These are phyloP conservation scores for Argyra leucocephala DNA, from an alignment of 2,888 invertebrate genomes.

Conservation along the genomic window DNA sequence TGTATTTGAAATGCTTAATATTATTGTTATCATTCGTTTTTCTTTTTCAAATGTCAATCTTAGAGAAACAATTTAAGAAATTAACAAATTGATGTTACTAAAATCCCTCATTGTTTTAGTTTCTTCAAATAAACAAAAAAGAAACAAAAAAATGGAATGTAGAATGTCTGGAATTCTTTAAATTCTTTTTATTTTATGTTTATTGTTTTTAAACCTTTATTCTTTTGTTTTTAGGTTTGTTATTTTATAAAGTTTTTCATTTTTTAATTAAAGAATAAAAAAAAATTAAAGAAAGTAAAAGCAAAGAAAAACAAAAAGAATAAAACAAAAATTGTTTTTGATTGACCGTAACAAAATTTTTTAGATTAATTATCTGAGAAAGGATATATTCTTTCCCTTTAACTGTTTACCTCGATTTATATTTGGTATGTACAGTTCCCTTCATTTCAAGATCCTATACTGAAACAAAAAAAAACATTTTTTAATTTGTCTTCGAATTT, in stretches of 20 bases:
- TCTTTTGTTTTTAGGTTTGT: background rate
- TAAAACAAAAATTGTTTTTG: background rate
- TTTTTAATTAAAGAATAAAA: background rate
- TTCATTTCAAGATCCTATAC: too few relatives aligned
- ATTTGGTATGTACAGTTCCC: background rate
- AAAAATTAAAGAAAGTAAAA: background rate
- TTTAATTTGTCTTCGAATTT: too few relatives aligned
- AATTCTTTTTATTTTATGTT: background rate
- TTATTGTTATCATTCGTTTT: too few relatives aligned
- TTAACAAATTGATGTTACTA: background rate
- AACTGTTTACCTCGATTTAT: background rate
- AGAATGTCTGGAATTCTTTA: background rate
- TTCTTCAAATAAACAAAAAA: background rate
- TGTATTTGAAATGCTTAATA: too few relatives aligned
- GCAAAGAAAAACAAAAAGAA: too few relatives aligned
- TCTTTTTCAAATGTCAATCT: background rate
- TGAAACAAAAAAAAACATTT: too few relatives aligned
- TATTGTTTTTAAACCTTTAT: background rate
- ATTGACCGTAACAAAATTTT: background rate
- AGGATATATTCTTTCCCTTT: background rate
- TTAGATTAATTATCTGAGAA: background rate
- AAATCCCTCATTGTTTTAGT: background rate
- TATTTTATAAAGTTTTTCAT: background rate
- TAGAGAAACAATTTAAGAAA: background rate
- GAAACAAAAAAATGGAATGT: background rate